A percentile compares a stretch with the other conserved stretches of the same genome.
These are phyloP conservation scores for Lithobates pipiens DNA, from an alignment of 2,797 vertebrate species.

Conservation along the genomic window DNA sequence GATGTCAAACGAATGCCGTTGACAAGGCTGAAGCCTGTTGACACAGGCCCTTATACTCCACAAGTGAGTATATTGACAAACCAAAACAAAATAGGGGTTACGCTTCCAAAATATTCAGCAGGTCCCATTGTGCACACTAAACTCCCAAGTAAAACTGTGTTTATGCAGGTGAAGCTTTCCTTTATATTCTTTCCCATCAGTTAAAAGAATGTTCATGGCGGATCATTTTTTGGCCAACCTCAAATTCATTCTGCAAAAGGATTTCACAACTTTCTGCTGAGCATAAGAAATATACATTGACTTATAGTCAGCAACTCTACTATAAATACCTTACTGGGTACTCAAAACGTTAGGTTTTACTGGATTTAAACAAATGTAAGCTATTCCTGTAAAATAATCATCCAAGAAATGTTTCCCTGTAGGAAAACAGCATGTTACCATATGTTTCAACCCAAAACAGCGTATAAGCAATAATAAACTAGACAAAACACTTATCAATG, in stretches of 20 bases:
- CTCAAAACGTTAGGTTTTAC: not conserved
- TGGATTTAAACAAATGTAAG: not conserved
- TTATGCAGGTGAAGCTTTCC: too few relatives aligned
- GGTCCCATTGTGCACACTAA: not conserved
- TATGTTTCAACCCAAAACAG: not conserved
- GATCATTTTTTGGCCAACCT: too few relatives aligned
- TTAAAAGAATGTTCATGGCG: too few relatives aligned
- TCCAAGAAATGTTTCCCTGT: not conserved
- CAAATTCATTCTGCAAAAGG: too few relatives aligned
- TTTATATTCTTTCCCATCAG: too few relatives aligned
- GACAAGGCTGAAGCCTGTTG: not conserved
- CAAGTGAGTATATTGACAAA: too few relatives aligned
- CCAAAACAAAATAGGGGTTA: not conserved
- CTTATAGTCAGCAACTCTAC: not conserved
- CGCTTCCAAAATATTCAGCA: not conserved
- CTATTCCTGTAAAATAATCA: slow-evolving; percentile 17
- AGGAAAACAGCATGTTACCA: slow-evolving; percentile 1
- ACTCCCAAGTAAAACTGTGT: too few relatives aligned
- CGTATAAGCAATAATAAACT: not conserved
- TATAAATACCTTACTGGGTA: not conserved
- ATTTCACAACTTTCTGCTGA: not conserved
- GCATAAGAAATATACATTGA: too few relatives aligned
- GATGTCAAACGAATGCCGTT: too few relatives aligned
- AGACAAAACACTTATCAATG: not conserved
- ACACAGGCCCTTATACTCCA: too few relatives aligned